Evolutionary conservation across 2,888 invertebrate species (phyloP), one percentile per base, ranked within the genome.

Genomic region (Zonitis immaculata): DNA sequence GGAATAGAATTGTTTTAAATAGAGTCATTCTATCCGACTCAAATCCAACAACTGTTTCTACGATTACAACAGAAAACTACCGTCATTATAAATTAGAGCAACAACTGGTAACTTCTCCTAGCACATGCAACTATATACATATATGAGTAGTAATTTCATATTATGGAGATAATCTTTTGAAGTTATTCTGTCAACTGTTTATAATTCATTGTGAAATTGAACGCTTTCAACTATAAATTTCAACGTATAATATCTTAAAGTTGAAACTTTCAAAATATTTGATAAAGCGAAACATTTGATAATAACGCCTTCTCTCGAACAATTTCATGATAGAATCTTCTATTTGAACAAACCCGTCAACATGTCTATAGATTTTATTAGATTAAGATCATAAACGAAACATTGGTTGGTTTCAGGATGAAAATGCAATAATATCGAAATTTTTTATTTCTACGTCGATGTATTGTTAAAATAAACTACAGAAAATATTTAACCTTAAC

Each of bases 141-240:
- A n/a, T n/a, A 51, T 30, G 48, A 51, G 48, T 49, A 54, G 49
- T 46, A 47, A 18, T 35, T 11, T 18, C 11, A 9, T 39, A 39
- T 39, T 39, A 16, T 20, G 8, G 39, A 18, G 16, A 22, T 27
- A 39, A 54, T 51, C 55, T 55, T 62, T 62, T 62, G 62, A 62
- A 62, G 62, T 57, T 51, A 59, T 50, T 56, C 52, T 54, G 57
- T 62, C 62, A 57, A 57, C 60, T 60, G 62, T 60, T 57, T 56
- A 62, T 62, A 62, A 62, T 62, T 57, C 52, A 62, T 62, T 54
- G 58, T 56, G 50, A 60, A 60, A 56, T 60, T 57, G 62, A 59
- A 59, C 54, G 56, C 57, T 51, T 49, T 54, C 54, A 49, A 55
- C 51, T 61, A 58, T 52, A 58, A 59, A 47, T 59, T 59, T 53